Evolutionary conservation across 2,888 invertebrate genomes (phyloP).

Genomic region (Gastracanthus pulcherrimus): DNA sequence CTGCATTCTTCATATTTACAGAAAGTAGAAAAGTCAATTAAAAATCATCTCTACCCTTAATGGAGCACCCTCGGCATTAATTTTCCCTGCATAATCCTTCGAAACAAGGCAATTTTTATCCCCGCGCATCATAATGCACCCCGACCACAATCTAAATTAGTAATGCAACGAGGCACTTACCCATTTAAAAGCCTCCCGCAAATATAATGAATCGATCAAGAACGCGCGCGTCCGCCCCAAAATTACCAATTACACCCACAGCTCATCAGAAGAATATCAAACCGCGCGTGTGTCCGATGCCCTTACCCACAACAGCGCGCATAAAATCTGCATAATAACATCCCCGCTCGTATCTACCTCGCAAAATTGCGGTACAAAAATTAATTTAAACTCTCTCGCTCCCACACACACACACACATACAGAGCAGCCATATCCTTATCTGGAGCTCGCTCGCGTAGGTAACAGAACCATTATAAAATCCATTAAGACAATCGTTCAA

Average conservation of each 20-base stretch:
- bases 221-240: neutral
- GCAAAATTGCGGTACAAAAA: neutral
- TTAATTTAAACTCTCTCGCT: neutral
- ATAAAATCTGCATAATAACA: neutral
- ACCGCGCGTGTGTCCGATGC: neutral
- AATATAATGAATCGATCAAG: neutral
- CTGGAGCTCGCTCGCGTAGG: neutral
- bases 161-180: neutral
- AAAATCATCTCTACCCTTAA: too few relatives aligned
- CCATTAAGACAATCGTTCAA: constrained; percentile 56
- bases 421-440: neutral
- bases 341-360: too few relatives aligned
- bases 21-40: too few relatives aligned
- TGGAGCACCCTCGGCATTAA: too few relatives aligned
- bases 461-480: constrained; percentile 48
- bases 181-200: too few relatives aligned
- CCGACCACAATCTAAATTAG: neutral
- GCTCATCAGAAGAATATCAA: neutral
- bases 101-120: too few relatives aligned
- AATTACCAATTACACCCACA: neutral
- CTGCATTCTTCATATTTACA: too few relatives aligned
- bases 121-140: too few relatives aligned
- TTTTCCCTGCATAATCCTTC: too few relatives aligned
- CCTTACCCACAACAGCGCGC: too few relatives aligned
- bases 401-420: neutral